These are phyloP conservation scores for Drosophila kanekoi DNA, from an alignment of 2,888 invertebrate genomes.

Conservation along the genomic window DNA sequence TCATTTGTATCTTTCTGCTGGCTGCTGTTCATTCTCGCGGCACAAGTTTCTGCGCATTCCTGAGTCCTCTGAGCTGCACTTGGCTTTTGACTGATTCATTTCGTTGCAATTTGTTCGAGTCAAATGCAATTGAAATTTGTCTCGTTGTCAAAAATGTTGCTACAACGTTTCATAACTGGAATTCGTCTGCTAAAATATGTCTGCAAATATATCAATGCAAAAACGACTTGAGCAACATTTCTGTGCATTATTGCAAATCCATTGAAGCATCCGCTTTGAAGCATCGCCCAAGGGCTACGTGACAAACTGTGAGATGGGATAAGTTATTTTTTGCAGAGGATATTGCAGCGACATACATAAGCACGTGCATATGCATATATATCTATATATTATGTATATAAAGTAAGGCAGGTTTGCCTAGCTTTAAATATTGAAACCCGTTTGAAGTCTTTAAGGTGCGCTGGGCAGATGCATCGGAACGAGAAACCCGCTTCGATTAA, in stretches of 20 bases:
- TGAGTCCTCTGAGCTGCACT: conserved; percentile 13
- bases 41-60: conserved; percentile 12
- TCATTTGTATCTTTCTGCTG: conserved; percentile 33
- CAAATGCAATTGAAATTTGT: conserved; percentile 33
- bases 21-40: conserved; percentile 13
- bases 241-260: neutral
- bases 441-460: too few species aligned
- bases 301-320: conserved; percentile 30
- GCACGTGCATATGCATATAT: neutral
- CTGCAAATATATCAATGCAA: conserved; percentile 23
- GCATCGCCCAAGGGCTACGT: conserved; percentile 12
- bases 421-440: neutral
- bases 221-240: conserved; percentile 13
- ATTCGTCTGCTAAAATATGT: conserved; percentile 23
- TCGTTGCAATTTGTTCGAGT: conserved; percentile 53
- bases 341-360: neutral
- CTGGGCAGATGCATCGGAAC: neutral
- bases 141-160: conserved; percentile 31
- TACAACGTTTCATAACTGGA: conserved; percentile 22
- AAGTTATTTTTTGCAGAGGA: conserved; percentile 30
- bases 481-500: too few species aligned
- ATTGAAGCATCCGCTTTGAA: conserved; percentile 9
- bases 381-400: neutral
- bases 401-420: neutral
- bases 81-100: conserved; percentile 57